Evolutionary conservation across 2,888 invertebrate species (phyloP), one percentile per base, ranked within the genome.

Genomic region (Eucriotettix oculatus): DNA sequence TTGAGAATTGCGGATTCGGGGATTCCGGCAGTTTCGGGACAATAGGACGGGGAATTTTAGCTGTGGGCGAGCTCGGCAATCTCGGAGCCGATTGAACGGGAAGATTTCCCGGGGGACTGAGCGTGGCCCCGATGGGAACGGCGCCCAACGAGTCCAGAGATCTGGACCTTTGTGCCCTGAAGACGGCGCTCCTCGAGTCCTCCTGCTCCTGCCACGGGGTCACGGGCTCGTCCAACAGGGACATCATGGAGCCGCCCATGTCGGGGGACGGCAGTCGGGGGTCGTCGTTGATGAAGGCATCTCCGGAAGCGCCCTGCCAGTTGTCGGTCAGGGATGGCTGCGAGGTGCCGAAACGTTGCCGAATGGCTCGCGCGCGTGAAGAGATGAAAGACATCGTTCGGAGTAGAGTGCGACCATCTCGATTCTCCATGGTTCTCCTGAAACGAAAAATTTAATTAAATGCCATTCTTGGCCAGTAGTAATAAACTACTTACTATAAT

Each of bases 361-460:
- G 61, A 40, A 65, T 54, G 17, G 65, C 64, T 60, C 58, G 58
- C 42, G 65, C 65, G 55, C 63, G 54, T 3, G 65, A 61, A 29
- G 65, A 64, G 12, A 65, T 59, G 58, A 64, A 64, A 48, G 64
- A 62, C 64, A 64, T 64, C 14, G 64, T 63, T 12, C 63, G 58
- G 1, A 60, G 54, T 41, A 63, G 53, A 14, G 58, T 54, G 11
- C 61, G 54, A 14, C 61, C 60, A 40, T 64, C 62, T 16, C 60
- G 57, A 14, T 55, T 44, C 57, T 64, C 64, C 64, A 64, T 64
- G 7, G n/a, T 55, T 14, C 12, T 14, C n/a, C 48, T 48, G 48
- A 48, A 48, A 48, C 48, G 9, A 12, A 5, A 12, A 48, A 48
- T 14, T 12, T 5, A 48, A 48, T 48, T 48, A 48, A 14, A 14